Evolutionary conservation across 2,113 vertebrate genomes (phyloP).

Genomic region (Dunckerocampus dactyliophorus): DNA sequence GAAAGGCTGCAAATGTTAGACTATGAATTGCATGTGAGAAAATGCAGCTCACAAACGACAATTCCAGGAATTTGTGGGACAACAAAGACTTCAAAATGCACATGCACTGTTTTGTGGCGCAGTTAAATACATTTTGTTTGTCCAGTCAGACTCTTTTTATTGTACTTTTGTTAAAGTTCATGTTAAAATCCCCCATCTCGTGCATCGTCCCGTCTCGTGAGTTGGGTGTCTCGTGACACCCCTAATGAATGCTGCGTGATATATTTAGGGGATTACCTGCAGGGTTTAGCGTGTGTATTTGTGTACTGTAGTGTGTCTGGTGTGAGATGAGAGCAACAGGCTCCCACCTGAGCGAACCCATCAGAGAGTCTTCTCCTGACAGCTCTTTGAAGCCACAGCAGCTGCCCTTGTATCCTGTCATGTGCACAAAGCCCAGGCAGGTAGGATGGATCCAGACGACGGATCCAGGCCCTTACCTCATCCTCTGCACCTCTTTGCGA

Average conservation of each 20-base stretch:
- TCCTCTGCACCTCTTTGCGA: background rate
- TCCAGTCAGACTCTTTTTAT: too few relatives aligned
- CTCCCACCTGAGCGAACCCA: slow-evolving; percentile 28
- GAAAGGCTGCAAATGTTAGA: too few relatives aligned
- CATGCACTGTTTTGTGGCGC: too few relatives aligned
- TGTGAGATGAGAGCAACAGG: slow-evolving; percentile 38
- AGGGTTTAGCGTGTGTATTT: background rate
- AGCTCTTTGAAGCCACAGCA: slow-evolving; percentile 47
- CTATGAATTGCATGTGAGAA: too few relatives aligned
- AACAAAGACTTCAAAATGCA: too few relatives aligned
- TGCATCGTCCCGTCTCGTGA: too few relatives aligned
- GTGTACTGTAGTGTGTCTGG: background rate
- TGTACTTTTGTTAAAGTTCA: too few relatives aligned
- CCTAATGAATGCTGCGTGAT: background rate
- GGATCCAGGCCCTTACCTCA: slow-evolving; percentile 31
- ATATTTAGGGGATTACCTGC: background rate
- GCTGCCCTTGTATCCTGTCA: slow-evolving; percentile 45
- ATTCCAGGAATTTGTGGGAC: too few relatives aligned
- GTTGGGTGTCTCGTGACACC: too few relatives aligned
- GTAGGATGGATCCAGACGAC: slow-evolving; percentile 30
- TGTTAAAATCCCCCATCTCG: too few relatives aligned
- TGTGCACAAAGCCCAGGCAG: slow-evolving; percentile 39
- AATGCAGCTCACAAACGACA: too few relatives aligned
- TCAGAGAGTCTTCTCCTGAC: slow-evolving; percentile 32
- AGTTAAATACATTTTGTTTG: too few relatives aligned